Conservation (phyloP, 2,797 vertebrate species). For the Manis javanica region DNA sequence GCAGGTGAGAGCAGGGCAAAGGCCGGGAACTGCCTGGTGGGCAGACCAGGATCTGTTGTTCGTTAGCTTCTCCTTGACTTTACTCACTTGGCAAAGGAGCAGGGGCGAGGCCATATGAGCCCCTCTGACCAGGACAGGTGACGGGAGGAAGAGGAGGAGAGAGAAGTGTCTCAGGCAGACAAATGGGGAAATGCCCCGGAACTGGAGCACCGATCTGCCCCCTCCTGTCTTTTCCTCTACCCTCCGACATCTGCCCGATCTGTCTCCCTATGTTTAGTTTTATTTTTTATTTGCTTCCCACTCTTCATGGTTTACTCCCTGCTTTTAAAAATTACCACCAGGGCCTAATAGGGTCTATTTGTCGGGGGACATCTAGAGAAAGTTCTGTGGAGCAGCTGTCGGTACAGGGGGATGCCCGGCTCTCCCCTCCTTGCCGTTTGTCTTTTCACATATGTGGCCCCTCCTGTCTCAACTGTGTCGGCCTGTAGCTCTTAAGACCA, state of each 20-base stretch:
- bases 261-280: not conserved
- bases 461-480: no score
- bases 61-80: not conserved
- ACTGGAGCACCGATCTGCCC: rapidly evolving
- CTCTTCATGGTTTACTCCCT: rapidly evolving
- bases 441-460: rapidly evolving
- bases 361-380: not conserved
- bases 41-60: not conserved
- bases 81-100: not conserved
- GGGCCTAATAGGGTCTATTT: rapidly evolving
- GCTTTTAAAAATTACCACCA: not conserved
- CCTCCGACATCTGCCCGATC: not conserved
- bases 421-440: no score
- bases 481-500: not conserved
- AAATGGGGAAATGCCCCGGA: not conserved
- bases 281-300: not conserved
- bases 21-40: rapidly evolving
- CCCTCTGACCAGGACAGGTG: not conserved
- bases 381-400: rapidly evolving
- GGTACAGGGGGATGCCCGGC: rapidly evolving
- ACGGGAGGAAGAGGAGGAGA: not conserved
- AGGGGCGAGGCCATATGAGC: rapidly evolving
- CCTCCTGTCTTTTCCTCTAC: not conserved
- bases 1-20: rapidly evolving
- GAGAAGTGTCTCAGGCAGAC: not conserved